Percentiles rank a stretch among this genome's conserved stretches.
Evolutionary conservation across 2,797 vertebrate species (phyloP).

Genomic region (Pterois miles): DNA sequence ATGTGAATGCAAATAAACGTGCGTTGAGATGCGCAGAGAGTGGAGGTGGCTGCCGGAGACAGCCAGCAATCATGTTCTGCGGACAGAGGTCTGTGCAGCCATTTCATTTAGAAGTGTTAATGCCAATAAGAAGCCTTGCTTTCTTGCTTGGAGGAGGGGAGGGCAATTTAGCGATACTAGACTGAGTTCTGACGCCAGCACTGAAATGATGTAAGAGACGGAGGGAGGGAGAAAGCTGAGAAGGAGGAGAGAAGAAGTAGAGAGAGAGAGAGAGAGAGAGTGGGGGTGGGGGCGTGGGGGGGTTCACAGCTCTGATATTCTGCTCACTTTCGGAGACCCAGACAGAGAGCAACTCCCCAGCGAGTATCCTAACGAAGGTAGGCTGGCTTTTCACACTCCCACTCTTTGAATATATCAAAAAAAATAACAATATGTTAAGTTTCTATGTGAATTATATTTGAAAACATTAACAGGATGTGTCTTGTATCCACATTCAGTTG

Average conservation of each 20-base stretch:
- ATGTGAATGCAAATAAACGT: conserved; percentile 7
- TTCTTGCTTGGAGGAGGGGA: conserved; percentile 16
- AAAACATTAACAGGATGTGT: neutral
- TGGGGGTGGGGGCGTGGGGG: neutral
- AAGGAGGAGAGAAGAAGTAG: conserved; percentile 51
- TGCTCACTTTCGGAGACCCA: conserved; percentile 75
- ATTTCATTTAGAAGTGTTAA: conserved; percentile 67
- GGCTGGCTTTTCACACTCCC: conserved; percentile 45
- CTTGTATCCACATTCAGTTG: no score
- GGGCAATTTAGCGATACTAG: conserved; percentile 69
- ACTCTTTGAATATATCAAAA: neutral
- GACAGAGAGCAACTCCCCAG: conserved; percentile 65
- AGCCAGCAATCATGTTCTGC: conserved; percentile 14
- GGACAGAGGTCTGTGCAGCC: conserved; percentile 54
- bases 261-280: conserved; percentile 33
- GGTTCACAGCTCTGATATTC: conserved; percentile 67
- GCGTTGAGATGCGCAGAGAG: neutral
- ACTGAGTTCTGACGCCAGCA: conserved; percentile 79
- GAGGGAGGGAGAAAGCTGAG: conserved; percentile 59
- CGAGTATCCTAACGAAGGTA: conserved; percentile 68
- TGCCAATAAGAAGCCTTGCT: conserved; percentile 58
- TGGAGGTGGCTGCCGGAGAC: neutral
- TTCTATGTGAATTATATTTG: neutral
- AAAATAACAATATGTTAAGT: neutral
- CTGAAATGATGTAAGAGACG: conserved; percentile 79